Conservation (phyloP, 2,797 vertebrate species). For the Brachyrhaphis roseni region DNA sequence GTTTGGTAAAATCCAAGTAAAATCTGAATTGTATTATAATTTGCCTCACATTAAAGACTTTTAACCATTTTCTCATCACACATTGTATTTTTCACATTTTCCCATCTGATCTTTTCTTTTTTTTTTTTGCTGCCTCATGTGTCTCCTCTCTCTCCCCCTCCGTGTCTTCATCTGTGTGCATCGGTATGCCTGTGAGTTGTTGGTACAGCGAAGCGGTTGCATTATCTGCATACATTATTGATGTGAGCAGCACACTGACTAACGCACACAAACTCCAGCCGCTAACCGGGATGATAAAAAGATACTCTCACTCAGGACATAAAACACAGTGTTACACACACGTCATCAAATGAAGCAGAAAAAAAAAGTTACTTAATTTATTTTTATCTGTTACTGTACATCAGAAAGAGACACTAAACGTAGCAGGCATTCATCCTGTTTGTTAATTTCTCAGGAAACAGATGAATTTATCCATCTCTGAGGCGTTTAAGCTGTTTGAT, state of each 20-base stretch:
- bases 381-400: constrained; percentile 14
- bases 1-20: background rate
- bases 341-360: constrained; percentile 12
- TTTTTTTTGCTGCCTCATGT: constrained; percentile 34
- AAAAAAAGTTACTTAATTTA: constrained; percentile 6
- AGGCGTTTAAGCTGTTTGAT: constrained; percentile 15
- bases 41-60: background rate
- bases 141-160: constrained; percentile 11
- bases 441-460: constrained; percentile 13
- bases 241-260: constrained; percentile 72
- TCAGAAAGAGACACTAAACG: background rate
- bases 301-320: constrained; percentile 35
- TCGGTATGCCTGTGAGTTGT: constrained; percentile 66
- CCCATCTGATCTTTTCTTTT: constrained; percentile 38
- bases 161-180: constrained; percentile 44
- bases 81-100: constrained; percentile 28
- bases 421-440: constrained; percentile 3
- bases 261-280: constrained; percentile 31
- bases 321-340: constrained; percentile 32
- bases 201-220: constrained; percentile 70
- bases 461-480: constrained; percentile 8
- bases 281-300: constrained; percentile 50
- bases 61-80: background rate
- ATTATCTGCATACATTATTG: constrained; percentile 82
- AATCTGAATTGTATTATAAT: background rate